Evolutionary conservation across 2,888 invertebrate species (phyloP).

Genomic region (Drosophila crucigera): DNA sequence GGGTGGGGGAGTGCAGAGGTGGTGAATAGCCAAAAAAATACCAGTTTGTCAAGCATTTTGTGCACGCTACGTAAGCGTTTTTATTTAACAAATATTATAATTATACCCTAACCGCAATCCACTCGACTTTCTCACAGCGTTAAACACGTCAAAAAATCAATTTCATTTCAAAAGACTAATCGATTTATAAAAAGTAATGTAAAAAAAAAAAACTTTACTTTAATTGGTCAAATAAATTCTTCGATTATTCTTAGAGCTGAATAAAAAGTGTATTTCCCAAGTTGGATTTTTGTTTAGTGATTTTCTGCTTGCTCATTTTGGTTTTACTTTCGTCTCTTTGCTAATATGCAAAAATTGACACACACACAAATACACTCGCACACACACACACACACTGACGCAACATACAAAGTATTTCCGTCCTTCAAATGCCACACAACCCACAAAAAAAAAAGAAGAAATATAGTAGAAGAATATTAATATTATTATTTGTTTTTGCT

Average conservation of each 20-base stretch:
- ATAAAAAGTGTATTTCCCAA: slow-evolving; percentile 14
- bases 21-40: slow-evolving; percentile 30
- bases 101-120: slow-evolving; percentile 29
- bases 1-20: background rate
- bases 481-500: slow-evolving; percentile 34
- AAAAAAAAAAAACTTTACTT: too few species aligned
- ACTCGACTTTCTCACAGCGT: background rate
- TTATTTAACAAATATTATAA: slow-evolving; percentile 55
- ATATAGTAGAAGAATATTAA: slow-evolving; percentile 47
- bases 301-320: slow-evolving; percentile 34
- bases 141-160: background rate
- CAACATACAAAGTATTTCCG: slow-evolving; percentile 66
- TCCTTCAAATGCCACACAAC: slow-evolving; percentile 70
- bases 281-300: background rate
- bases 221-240: background rate
- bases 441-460: slow-evolving; percentile 13
- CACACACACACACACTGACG: background rate
- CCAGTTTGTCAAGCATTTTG: slow-evolving; percentile 59
- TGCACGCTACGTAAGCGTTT: slow-evolving; percentile 68
- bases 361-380: background rate
- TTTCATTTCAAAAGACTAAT: background rate
- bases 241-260: background rate
- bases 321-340: slow-evolving; percentile 56
- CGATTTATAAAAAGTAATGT: background rate
- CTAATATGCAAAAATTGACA: slow-evolving; percentile 71